Conservation (phyloP, 2,888 invertebrate genomes). For the Andrena trimmerana region DNA sequence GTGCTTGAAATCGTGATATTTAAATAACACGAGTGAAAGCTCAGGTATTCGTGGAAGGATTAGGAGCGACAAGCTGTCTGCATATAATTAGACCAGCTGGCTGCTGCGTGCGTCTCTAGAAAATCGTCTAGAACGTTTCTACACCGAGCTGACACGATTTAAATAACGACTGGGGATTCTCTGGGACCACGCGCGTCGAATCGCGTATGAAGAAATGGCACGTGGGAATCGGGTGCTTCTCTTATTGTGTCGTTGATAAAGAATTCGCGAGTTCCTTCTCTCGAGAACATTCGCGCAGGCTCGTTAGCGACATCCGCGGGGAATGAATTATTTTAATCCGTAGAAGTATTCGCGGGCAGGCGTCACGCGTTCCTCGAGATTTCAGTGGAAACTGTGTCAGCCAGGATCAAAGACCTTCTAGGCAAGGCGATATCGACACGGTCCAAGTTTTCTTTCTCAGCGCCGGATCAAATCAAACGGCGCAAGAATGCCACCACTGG, state of each 20-base stretch:
- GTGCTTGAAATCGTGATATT: constrained; percentile 25
- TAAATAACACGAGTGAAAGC: constrained; percentile 44
- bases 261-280: not conserved
- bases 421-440: constrained; percentile 20
- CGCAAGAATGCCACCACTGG: not conserved
- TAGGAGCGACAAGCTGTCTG: constrained; percentile 58
- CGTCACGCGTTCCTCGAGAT: constrained; percentile 33
- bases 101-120: constrained; percentile 33
- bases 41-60: constrained; percentile 38
- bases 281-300: not conserved
- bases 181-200: not conserved
- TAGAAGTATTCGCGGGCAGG: constrained; percentile 10
- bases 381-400: constrained; percentile 62
- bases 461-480: constrained; percentile 35
- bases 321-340: constrained; percentile 33
- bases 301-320: constrained; percentile 1
- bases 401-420: constrained; percentile 50
- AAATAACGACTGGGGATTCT: not conserved
- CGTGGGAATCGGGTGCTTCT: not conserved
- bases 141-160: not conserved
- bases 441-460: constrained; percentile 23
- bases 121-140: constrained; percentile 33
- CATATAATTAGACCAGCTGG: constrained; percentile 58
- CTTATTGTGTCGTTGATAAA: not conserved
- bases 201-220: not conserved